Evolutionary conservation across 1,140 invertebrate genomes (phyloP).

Genomic region (Papilio polytes): DNA sequence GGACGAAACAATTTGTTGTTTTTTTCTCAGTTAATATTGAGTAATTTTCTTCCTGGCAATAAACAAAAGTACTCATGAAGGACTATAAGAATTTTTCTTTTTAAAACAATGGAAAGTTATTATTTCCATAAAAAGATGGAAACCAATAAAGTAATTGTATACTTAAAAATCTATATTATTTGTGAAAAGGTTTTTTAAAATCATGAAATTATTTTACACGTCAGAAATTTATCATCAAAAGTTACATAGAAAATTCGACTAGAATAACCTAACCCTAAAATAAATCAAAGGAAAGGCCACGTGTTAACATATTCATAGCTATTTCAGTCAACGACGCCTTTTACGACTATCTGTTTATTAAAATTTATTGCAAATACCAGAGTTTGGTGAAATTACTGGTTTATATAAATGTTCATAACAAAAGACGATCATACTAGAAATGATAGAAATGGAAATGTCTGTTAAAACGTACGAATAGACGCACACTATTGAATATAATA

Average conservation of each 20-base stretch:
- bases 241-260: background rate
- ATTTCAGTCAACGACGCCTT: slow-evolving; percentile 17
- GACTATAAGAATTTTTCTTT: too few species aligned
- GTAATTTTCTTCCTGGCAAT: background rate
- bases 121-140: too few species aligned
- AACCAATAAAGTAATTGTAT: too few species aligned
- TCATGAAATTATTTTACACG: too few species aligned
- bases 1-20: background rate
- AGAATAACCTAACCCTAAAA: background rate
- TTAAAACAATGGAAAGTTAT: too few species aligned
- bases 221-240: background rate
- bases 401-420: background rate
- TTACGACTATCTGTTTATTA: slow-evolving; percentile 22
- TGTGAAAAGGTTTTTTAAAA: too few species aligned
- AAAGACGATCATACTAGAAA: background rate
- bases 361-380: slow-evolving; percentile 18
- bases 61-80: background rate
- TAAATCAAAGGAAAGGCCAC: slow-evolving; percentile 16
- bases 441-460: background rate
- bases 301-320: slow-evolving; percentile 25
- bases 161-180: too few species aligned
- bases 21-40: background rate
- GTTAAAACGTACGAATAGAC: background rate
- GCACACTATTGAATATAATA: background rate
- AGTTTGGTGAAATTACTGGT: background rate